A percentile compares a stretch with the other conserved stretches of the same genome.
These are phyloP conservation scores for Anser cygnoides DNA, from an alignment of 2,113 vertebrate species.

Conservation along the genomic window DNA sequence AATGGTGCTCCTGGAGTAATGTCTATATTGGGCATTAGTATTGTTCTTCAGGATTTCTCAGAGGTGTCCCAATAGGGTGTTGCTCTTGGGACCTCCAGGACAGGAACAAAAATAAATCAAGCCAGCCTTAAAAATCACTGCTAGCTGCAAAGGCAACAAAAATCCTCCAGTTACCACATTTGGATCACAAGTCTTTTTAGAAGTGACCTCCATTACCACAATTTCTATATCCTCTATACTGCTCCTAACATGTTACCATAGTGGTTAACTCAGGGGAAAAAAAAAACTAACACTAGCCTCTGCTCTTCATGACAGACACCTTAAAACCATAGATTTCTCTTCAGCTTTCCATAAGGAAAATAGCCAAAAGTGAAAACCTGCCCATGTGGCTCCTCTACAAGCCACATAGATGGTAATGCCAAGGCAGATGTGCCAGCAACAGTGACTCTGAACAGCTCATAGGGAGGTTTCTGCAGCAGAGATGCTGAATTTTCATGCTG, in stretches of 20 bases:
- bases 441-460: constrained; percentile 40
- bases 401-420: background rate
- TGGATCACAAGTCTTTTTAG: background rate
- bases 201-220: background rate
- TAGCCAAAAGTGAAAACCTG: background rate
- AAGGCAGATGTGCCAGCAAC: constrained; percentile 9
- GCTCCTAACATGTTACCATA: background rate
- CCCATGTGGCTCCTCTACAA: constrained; percentile 52
- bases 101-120: background rate
- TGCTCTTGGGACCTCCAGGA: background rate
- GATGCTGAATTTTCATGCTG: constrained; percentile 48
- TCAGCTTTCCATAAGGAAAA: background rate
- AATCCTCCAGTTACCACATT: background rate
- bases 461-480: constrained; percentile 22
- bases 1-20: background rate
- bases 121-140: background rate
- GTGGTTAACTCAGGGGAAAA: background rate
- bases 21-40: background rate
- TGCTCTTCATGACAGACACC: background rate
- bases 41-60: background rate
- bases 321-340: constrained; percentile 26
- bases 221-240: background rate
- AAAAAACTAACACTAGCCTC: background rate
- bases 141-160: background rate
- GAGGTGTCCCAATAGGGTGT: background rate